phyloP scores from a whole-genome alignment of 2,888 invertebrate species.

The Shargacucullia verbasci region DNA sequence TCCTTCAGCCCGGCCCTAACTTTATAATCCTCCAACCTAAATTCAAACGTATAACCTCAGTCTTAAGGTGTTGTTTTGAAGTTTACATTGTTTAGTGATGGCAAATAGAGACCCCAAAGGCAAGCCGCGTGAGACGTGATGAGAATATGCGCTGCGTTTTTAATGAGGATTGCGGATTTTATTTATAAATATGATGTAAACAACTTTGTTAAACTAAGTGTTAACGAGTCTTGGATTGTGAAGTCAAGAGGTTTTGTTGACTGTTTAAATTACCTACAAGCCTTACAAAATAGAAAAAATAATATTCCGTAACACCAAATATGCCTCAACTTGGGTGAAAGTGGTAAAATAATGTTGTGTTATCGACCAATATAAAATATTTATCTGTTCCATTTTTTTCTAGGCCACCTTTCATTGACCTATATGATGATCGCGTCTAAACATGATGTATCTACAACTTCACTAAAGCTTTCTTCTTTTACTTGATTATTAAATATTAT shows the following conservation, averaged over 20 bases:
- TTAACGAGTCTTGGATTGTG: conserved; percentile 3
- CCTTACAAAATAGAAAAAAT: no score
- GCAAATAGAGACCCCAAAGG: conserved; percentile 28
- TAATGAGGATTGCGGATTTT: conserved; percentile 70
- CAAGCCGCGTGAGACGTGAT: conserved; percentile 71
- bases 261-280: not conserved
- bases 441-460: no score
- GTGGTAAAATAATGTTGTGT: no score
- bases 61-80: conserved; percentile 52
- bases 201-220: conserved; percentile 25
- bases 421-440: no score
- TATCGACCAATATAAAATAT: no score
- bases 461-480: no score
- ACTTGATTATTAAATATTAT: no score
- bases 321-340: no score
- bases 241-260: not conserved
- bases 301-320: no score
- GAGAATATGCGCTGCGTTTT: conserved; percentile 74
- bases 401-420: no score
- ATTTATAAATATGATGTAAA: conserved; percentile 59
- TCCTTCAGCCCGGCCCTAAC: conserved; percentile 45
- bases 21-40: conserved; percentile 10
- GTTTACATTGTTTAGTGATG: conserved; percentile 13
- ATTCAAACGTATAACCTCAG: conserved; percentile 41
- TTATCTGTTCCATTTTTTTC: no score